phyloP scores from a whole-genome alignment of 2,888 invertebrate species.

The Lepidonotus clava region DNA sequence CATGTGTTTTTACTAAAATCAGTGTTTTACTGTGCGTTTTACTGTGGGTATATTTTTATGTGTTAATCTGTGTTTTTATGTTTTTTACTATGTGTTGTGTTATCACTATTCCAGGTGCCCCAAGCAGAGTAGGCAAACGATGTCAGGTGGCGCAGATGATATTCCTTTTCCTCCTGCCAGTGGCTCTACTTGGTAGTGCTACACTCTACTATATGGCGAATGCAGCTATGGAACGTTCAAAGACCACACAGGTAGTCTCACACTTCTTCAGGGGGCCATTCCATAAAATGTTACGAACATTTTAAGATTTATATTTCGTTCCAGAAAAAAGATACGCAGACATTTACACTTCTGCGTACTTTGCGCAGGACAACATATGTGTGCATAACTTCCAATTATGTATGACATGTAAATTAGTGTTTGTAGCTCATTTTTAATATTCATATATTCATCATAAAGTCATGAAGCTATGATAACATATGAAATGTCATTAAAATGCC shows the following conservation, averaged over 20 bases:
- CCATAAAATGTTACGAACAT: too few species aligned
- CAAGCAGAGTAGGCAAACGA: not conserved
- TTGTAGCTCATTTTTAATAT: too few species aligned
- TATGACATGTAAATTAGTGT: too few species aligned
- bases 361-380: too few species aligned
- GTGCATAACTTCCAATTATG: too few species aligned
- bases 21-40: too few species aligned
- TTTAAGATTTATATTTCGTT: not conserved
- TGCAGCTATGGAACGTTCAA: not conserved
- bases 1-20: too few species aligned
- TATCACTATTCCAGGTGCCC: not conserved
- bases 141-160: not conserved
- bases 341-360: not conserved
- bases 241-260: not conserved
- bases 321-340: not conserved
- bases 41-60: not conserved
- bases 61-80: not conserved
- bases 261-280: too few species aligned
- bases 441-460: too few species aligned
- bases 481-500: too few species aligned
- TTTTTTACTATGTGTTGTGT: not conserved
- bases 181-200: not conserved
- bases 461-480: too few species aligned
- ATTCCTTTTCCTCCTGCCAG: not conserved
- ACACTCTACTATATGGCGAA: not conserved